These are phyloP conservation scores for Poeciliopsis turrubarensis DNA, from an alignment of 2,113 vertebrate genomes.

Conservation along the genomic window DNA sequence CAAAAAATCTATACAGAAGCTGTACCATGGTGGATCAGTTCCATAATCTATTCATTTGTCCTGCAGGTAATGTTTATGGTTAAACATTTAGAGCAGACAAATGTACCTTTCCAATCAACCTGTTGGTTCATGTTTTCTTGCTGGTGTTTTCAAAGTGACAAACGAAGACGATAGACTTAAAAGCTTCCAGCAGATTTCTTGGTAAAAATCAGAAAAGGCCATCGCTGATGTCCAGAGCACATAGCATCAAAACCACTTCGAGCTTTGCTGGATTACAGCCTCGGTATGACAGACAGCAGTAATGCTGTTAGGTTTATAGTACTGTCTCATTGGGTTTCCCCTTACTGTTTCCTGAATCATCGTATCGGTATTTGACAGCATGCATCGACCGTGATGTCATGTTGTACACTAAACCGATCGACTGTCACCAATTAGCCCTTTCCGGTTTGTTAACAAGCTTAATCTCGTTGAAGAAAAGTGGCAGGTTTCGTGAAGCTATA, in stretches of 20 bases:
- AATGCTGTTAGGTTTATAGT: too few species aligned
- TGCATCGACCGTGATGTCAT: not conserved
- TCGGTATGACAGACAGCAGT: not conserved
- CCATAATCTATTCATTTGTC: not conserved
- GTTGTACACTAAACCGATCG: not conserved
- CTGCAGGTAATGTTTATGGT: not conserved
- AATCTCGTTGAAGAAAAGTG: conserved; percentile 52
- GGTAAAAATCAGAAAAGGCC: not conserved
- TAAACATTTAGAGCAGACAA: not conserved
- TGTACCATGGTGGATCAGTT: not conserved
- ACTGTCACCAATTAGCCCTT: not conserved
- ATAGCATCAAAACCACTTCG: not conserved
- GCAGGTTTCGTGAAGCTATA: conserved; percentile 55
- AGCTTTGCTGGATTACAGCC: not conserved
- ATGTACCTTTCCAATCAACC: not conserved
- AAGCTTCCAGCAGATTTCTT: not conserved
- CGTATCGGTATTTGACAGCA: not conserved
- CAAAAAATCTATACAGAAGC: not conserved
- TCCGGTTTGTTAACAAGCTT: conserved; percentile 29
- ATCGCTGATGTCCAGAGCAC: too few species aligned
- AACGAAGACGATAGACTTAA: not conserved
- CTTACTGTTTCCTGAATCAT: not conserved
- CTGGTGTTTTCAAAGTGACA: not conserved
- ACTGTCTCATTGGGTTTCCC: not conserved
- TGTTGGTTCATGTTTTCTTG: not conserved